Evolutionary conservation across 2,888 invertebrate species (phyloP).

Genomic region (Drosophila mulleri): DNA sequence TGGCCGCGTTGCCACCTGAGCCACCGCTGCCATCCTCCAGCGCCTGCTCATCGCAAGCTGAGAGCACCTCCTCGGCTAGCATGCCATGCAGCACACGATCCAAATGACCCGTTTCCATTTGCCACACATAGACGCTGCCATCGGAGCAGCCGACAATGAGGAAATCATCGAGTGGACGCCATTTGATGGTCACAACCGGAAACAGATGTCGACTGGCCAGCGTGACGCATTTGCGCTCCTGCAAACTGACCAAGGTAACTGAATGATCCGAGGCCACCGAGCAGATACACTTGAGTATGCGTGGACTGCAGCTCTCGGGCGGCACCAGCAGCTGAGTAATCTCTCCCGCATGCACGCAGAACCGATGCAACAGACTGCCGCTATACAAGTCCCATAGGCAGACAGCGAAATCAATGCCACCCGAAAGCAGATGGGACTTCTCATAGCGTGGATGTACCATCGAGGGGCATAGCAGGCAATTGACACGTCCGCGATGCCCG

Average conservation of each 20-base stretch:
- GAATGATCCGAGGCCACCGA: constrained; percentile 99
- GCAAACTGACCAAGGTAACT: constrained; percentile 94
- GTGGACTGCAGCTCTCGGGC: constrained; percentile 94
- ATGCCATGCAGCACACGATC: constrained; percentile 98
- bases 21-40: constrained; percentile 85
- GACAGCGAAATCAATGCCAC: constrained; percentile 98
- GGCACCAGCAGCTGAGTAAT: constrained; percentile 97
- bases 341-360: constrained; percentile 99
- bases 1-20: constrained; percentile 50
- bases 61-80: constrained; percentile 97
- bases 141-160: constrained; percentile 99
- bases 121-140: constrained; percentile 99
- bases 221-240: constrained; percentile 96
- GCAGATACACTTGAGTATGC: constrained; percentile 97
- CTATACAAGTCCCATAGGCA: constrained; percentile 98
- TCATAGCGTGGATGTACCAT: constrained; percentile 95
- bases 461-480: constrained; percentile 97
- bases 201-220: constrained; percentile 95
- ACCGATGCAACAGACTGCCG: constrained; percentile 95
- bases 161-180: constrained; percentile 98
- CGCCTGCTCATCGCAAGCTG: constrained; percentile 95
- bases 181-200: constrained; percentile 97
- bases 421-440: constrained; percentile 95
- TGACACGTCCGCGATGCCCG: constrained; percentile 97
- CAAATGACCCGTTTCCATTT: constrained; percentile 99